Percentiles rank a stretch among this genome's conserved stretches.
phyloP scores from a whole-genome alignment of 2,888 invertebrate species.

The Asteroscopus sphinx region DNA sequence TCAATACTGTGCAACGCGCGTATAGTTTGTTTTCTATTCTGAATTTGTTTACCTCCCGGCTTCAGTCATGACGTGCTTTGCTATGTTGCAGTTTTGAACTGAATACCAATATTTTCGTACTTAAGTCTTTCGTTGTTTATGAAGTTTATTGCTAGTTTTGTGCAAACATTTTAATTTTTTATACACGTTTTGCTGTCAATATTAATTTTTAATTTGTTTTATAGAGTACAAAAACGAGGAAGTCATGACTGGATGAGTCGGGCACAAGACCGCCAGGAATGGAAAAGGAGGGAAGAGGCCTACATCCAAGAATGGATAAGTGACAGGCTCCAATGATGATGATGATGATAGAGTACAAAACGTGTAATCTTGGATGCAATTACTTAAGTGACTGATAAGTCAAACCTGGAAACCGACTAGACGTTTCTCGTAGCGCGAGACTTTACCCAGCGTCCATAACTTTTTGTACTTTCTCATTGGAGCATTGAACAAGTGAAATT shows the following conservation, averaged over 20 bases:
- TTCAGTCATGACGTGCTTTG: constrained; percentile 47
- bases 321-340: too few species aligned
- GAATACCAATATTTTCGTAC: constrained; percentile 48
- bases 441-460: constrained; percentile 35
- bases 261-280: too few species aligned
- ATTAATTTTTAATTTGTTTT: constrained; percentile 31
- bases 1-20: constrained; percentile 74
- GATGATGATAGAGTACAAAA: constrained; percentile 14
- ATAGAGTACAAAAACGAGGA: too few species aligned
- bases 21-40: constrained; percentile 70
- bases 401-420: constrained; percentile 29
- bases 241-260: too few species aligned
- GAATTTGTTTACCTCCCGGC: constrained; percentile 60
- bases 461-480: constrained; percentile 57
- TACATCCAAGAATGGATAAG: too few species aligned
- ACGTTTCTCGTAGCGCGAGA: constrained; percentile 26
- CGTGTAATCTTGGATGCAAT: constrained; percentile 25
- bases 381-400: constrained; percentile 40
- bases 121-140: constrained; percentile 38
- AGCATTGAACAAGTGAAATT: constrained; percentile 62
- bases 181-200: constrained; percentile 20
- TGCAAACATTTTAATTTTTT: constrained; percentile 31
- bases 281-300: too few species aligned
- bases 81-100: constrained; percentile 45
- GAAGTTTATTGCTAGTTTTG: constrained; percentile 38